Evolutionary conservation across 2,113 vertebrate species (phyloP).

Genomic region (Okapia johnstoni): DNA sequence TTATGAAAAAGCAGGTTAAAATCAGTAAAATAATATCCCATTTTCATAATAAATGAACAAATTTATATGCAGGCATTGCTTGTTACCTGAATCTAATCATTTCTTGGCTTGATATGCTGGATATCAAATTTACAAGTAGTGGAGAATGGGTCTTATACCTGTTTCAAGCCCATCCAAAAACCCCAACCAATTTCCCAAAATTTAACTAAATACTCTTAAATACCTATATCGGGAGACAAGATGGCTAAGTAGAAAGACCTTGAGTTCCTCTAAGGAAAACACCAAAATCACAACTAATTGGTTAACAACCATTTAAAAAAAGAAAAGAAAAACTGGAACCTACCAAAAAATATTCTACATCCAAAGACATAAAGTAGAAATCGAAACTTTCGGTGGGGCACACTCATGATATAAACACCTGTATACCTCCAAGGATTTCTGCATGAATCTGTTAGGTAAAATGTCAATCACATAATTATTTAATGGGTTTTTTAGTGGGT

Average conservation of each 20-base stretch:
- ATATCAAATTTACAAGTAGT: conserved; percentile 26
- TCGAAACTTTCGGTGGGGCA: background rate
- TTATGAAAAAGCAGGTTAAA: background rate
- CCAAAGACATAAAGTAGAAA: background rate
- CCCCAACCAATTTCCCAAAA: background rate
- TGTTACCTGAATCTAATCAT: background rate
- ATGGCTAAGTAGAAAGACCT: background rate
- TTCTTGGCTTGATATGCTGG: background rate
- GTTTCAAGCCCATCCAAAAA: background rate
- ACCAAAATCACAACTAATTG: background rate
- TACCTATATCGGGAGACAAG: background rate
- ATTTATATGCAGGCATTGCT: background rate
- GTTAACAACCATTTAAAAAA: background rate
- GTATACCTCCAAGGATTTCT: background rate
- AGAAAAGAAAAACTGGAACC: background rate
- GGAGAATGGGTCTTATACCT: background rate
- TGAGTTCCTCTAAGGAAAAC: background rate
- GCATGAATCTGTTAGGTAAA: background rate
- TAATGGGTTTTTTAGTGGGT: background rate
- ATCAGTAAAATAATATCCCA: background rate
- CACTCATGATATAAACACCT: background rate
- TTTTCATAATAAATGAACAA: background rate
- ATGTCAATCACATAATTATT: background rate
- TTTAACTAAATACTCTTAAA: background rate
- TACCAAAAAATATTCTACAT: background rate